These are phyloP conservation scores for Leptinotarsa rubiginosa DNA, from an alignment of 2,888 invertebrate genomes.

Conservation along the genomic window DNA sequence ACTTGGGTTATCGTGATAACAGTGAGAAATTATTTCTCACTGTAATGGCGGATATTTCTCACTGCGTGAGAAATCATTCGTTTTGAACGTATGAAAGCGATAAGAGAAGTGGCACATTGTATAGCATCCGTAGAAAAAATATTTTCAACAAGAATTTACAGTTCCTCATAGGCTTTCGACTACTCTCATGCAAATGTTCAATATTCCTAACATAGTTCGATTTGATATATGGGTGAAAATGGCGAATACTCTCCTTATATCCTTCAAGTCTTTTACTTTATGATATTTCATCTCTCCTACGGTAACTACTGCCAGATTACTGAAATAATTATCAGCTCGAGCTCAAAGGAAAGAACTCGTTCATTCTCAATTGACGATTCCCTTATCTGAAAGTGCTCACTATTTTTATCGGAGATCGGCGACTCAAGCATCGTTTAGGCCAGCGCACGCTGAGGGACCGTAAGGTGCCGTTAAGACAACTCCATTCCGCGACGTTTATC, in stretches of 20 bases:
- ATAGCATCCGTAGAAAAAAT: too few relatives aligned
- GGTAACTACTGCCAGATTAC: neutral
- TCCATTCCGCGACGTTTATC: slow-evolving; percentile 66
- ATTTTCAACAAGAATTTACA: too few relatives aligned
- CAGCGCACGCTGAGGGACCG: slow-evolving; percentile 52
- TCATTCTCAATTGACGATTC: slow-evolving; percentile 30
- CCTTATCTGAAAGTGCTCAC: slow-evolving; percentile 46
- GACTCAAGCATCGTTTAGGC: slow-evolving; percentile 50
- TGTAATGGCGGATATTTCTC: too few relatives aligned
- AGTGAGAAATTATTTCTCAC: too few relatives aligned
- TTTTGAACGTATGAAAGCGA: too few relatives aligned
- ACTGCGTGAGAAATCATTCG: too few relatives aligned
- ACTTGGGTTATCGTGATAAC: too few relatives aligned
- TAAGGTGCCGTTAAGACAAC: slow-evolving; percentile 65
- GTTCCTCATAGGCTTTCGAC: too few relatives aligned
- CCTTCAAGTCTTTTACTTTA: neutral
- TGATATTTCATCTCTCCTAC: neutral
- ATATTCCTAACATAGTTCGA: too few relatives aligned
- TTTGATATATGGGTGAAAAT: too few relatives aligned
- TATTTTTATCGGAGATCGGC: slow-evolving; percentile 46
- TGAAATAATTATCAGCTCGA: slow-evolving; percentile 9
- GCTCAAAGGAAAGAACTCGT: slow-evolving; percentile 16
- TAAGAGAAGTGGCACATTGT: too few relatives aligned
- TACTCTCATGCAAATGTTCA: too few relatives aligned
- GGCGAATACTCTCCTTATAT: neutral